Evolutionary conservation across 2,797 vertebrate genomes (phyloP), one percentile per base, ranked within the genome.

Genomic region (Sibirionetta formosa): DNA sequence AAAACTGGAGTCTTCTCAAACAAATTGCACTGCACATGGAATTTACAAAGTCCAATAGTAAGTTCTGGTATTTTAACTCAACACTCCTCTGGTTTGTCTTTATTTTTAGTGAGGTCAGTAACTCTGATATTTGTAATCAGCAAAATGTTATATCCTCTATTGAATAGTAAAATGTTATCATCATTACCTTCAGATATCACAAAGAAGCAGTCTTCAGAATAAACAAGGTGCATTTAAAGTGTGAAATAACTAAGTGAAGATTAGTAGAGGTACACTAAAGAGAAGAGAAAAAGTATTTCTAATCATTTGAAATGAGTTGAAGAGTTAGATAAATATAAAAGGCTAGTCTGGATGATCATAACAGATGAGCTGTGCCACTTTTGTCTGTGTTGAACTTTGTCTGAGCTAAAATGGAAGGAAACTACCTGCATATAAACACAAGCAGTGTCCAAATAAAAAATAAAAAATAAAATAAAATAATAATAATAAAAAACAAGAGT

Each of bases 11-110:
- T 57, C 46, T n/a, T 93, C 38, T 82, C 51, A 81, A 56, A 58
- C 1, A 70, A 38, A 17, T 31, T 57, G 4, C n/a, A 35, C 22
- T 36, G 18, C 10, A 48, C n/a, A 18, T 42, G 40, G 57, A 0
- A 1, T 88, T 66, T 38, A 73, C 38, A 56, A 63, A 61, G 4
- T 56, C 65, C 44, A 50, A n/a, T 5, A 44, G 20, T 50, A 64
- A 40, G 51, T 58, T 66, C 27, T 23, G 11, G 20, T 40, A 44
- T 65, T 72, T 94, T 48, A 69, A 7, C 33, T 87, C 35, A 85
- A 33, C 15, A 44, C 3, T 64, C 3, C 19, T 65, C 46, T 66
- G n/a, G 9, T 50, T 29, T 64, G 29, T 6, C n/a, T 73, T 73
- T 85, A 56, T 64, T 81, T 82, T 48, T 22, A n/a, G 22, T 24